These are phyloP conservation scores for Spizaetus ornatus DNA, from an alignment of 2,113 vertebrate genomes.

Conservation along the genomic window DNA sequence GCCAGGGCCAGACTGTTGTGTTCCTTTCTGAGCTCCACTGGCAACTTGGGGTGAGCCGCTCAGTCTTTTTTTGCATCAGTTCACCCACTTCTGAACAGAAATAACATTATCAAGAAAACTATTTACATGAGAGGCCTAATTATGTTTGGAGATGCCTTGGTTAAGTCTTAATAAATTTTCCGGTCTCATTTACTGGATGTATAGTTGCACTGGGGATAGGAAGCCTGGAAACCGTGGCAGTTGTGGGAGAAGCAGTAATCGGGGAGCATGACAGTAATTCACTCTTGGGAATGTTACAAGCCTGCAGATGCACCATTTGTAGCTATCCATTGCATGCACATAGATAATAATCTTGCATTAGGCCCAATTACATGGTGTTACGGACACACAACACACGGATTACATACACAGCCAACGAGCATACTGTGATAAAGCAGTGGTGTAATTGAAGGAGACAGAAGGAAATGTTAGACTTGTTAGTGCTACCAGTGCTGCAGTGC, in stretches of 20 bases:
- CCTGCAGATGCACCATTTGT: slow-evolving; percentile 51
- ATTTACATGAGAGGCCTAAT: neutral
- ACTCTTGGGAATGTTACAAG: neutral
- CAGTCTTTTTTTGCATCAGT: neutral
- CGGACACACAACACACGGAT: slow-evolving; percentile 68
- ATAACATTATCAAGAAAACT: neutral
- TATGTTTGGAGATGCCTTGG: neutral
- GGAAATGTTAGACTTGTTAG: slow-evolving; percentile 68
- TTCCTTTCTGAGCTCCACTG: neutral
- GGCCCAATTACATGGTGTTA: slow-evolving; percentile 76
- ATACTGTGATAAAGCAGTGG: slow-evolving; percentile 55
- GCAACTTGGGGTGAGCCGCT: neutral
- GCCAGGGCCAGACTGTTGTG: too few species aligned
- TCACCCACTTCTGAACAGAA: neutral
- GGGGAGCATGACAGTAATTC: neutral
- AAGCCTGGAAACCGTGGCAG: neutral
- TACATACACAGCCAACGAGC: slow-evolving; percentile 48
- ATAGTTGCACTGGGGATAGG: neutral
- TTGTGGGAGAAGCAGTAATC: neutral
- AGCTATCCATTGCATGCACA: slow-evolving; percentile 55
- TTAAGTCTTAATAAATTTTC: slow-evolving; percentile 20
- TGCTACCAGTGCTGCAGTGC: neutral
- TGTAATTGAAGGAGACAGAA: slow-evolving; percentile 73
- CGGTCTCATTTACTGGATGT: neutral
- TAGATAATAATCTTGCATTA: slow-evolving; percentile 74